These are phyloP conservation scores for Electrophaes corylata DNA, from an alignment of 2,888 invertebrate species.

Conservation along the genomic window DNA sequence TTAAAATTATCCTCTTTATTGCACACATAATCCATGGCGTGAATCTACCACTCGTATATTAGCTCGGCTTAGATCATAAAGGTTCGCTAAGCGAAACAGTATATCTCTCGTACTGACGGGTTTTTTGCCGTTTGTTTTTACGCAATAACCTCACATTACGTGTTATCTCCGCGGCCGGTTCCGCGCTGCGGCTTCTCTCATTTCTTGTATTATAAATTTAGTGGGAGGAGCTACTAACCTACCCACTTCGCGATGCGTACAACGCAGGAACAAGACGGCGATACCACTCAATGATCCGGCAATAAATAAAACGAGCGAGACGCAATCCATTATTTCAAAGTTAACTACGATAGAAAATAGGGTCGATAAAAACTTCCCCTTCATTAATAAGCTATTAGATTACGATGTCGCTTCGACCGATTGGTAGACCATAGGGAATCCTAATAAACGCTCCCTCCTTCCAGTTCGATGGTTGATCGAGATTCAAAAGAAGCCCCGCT, in stretches of 20 bases:
- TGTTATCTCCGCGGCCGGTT: slow-evolving; percentile 74
- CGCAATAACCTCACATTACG: slow-evolving; percentile 76
- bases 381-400: slow-evolving; percentile 85
- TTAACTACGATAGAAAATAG: slow-evolving; percentile 80
- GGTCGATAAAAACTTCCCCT: slow-evolving; percentile 77
- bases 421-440: slow-evolving; percentile 82
- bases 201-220: slow-evolving; percentile 81
- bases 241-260: slow-evolving; percentile 67
- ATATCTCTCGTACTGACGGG: slow-evolving; percentile 66
- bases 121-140: slow-evolving; percentile 80
- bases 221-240: slow-evolving; percentile 79
- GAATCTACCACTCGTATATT: slow-evolving; percentile 70
- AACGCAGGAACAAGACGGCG: slow-evolving; percentile 71
- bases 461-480: slow-evolving; percentile 80
- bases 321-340: slow-evolving; percentile 71
- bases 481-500: slow-evolving; percentile 83
- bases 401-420: slow-evolving; percentile 77
- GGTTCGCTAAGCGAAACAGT: slow-evolving; percentile 66
- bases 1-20: slow-evolving; percentile 77
- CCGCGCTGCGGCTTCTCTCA: slow-evolving; percentile 68
- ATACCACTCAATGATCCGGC: slow-evolving; percentile 60
- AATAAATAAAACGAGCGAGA: slow-evolving; percentile 66
- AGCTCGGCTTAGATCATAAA: slow-evolving; percentile 71
- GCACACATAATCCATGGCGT: slow-evolving; percentile 70
- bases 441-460: slow-evolving; percentile 82